Evolutionary conservation across 53 echinoderm and acorn worm genomes (phyloP), one percentile per base, ranked within the genome.

Genomic region (Patiria pectinifera): DNA sequence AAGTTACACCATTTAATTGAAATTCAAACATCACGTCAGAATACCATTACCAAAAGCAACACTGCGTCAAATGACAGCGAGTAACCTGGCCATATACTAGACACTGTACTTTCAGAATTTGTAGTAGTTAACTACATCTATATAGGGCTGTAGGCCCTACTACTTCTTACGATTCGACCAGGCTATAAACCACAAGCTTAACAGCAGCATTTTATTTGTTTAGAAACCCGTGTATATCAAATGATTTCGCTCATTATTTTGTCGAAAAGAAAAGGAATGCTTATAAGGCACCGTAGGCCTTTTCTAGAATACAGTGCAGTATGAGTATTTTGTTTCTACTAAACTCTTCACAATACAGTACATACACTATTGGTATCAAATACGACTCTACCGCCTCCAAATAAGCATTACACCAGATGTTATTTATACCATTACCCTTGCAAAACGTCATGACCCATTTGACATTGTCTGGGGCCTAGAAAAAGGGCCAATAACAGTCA

Each of bases 271-370:
- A 61, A 78, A 88, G 61, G 88, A 88, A 78, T 88, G 88, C 88
- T 26, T 61, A 43, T 88, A 88, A 88, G 88, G 88, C 88, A 88
- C 88, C 88, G 16, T 23, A 61, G 78, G 88, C 88, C 88, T 78
- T 88, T 77, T 78, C 78, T 88, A 86, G 71, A 16, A 19, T 78
- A 76, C 58, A 69, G 62, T 76, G 62, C 76, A 59, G n/a, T 78
- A 87, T 74, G 46, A 75, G 26, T n/a, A 84, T 24, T 23, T n/a
- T 74, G 15, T 24, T 10, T 74, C 10, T 23, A 10, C n/a, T 6
- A 74, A 24, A 74, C 19, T 21, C 74, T 74, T 24, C 74, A 24
- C 74, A 24, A 74, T 24, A 74, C 74, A 74, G 74, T 21, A 23
- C 6, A 74, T 24, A 10, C 19, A 53, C 53, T 53, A 53, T 53